Evolutionary conservation across 1,140 invertebrate genomes (phyloP), one percentile per base, ranked within the genome.

Genomic region (Daktulosphaira vitifoliae): DNA sequence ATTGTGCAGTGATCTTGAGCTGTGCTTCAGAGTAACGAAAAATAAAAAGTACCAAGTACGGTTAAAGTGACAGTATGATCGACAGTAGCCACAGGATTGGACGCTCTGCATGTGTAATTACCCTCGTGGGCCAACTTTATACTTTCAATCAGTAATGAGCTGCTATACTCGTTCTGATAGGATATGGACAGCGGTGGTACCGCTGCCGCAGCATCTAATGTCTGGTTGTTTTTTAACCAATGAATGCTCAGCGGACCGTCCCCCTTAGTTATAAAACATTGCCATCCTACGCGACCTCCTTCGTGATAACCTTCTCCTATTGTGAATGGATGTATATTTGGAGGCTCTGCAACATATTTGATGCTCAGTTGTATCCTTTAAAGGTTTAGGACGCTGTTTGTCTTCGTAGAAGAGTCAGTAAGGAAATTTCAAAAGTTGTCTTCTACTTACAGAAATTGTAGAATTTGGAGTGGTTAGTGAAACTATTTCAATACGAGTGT

Each of bases 41-140:
- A 33, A 33, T 6, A 33, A 33, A n/a, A 33, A 25, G 44, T 70
- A 71, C 70, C 70, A 67, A 68, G 69, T 66, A 71, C 70, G 37
- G 67, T 65, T 29, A 71, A 65, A 18, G 51, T 51, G 22, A 68
- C 70, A 11, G 70, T 69, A 22, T 67, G 62, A 49, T 68, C 56
- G 29, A 68, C 66, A 6, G 68, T 67, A 23, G 69, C 69, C 20
- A 84, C 85, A 46, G 76, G 74, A 76, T 89, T 89, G 68, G 77
- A 80, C 23, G 83, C 87, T 26, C 80, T 74, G 74, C 88, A 90
- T 15, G 86, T 84, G 73, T 89, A 89, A 71, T 86, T 84, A 13
- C 87, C 88, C 65, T 81, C 77, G 74, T 88, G 82, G 67, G 78
- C 75, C 56, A 62, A 72, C 77, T 79, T 52, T n/a, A 71, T 69